Evolutionary conservation across 2,888 invertebrate genomes (phyloP), one percentile per base, ranked within the genome.

Genomic region (Aricia artaxerxes): DNA sequence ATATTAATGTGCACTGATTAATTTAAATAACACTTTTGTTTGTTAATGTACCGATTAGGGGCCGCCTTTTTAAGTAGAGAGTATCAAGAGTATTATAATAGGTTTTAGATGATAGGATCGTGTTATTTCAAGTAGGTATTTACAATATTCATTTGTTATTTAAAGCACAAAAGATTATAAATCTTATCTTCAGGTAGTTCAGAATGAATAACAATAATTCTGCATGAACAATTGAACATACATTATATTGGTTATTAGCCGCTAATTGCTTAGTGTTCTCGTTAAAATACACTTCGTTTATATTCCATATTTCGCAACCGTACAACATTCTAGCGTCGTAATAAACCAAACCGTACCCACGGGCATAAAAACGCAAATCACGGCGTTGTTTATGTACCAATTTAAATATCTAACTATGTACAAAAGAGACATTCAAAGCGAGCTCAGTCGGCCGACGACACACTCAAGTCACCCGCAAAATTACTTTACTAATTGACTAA

Each of bases 401-500:
- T 80, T 78, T 79, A 64, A 78, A 80, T 69, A 76, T 78, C 61
- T 78, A 73, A 78, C 53, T 64, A 75, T 75, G 75, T 75, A 79
- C 16, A 61, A 80, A 80, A 53, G 80, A 78, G 78, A 79, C 64
- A 78, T 78, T 78, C 35, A 53, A 73, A 73, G 73, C 61, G 64
- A 78, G 61, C 69, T 72, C 57, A 86, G 90, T 88, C 89, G 87
- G 88, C 89, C 88, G 89, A 88, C 89, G 90, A 88, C 92, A 91
- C 90, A 92, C 93, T 93, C 93, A 92, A 93, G 93, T 93, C 93
- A 92, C 91, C 94, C 94, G 90, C 94, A 94, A 93, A 94, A 94
- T 94, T 94, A 94, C 93, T 92, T 94, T 93, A 93, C 94, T 94
- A 94, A 94, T 94, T 94, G 94, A 94, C 91, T 94, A 93, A 94